These are phyloP conservation scores for Syncerus caffer DNA, from an alignment of 2,797 vertebrate species.

Conservation along the genomic window DNA sequence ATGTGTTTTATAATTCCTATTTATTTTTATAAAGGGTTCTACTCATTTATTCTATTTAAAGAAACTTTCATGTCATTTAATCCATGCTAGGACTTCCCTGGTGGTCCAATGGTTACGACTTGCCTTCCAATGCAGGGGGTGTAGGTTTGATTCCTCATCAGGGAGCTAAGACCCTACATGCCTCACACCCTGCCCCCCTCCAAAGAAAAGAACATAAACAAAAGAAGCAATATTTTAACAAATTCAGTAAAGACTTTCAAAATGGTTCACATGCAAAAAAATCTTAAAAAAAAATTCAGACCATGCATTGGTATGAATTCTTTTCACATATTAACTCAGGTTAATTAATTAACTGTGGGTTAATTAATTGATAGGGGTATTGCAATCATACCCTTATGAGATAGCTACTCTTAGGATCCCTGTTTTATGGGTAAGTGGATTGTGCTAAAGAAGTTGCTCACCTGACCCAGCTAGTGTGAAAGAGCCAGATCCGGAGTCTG, in stretches of 20 bases:
- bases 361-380: no score
- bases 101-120: accelerated
- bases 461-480: neutral
- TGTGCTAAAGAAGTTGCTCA: neutral
- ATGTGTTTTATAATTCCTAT: neutral
- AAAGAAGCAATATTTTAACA: neutral
- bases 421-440: neutral
- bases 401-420: neutral
- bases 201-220: neutral
- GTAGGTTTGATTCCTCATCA: neutral
- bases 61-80: neutral
- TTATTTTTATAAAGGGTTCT: neutral
- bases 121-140: neutral
- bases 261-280: neutral
- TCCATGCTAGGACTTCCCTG: neutral
- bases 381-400: neutral
- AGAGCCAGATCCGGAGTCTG: neutral
- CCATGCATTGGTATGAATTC: neutral
- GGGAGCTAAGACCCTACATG: neutral
- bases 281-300: neutral
- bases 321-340: neutral
- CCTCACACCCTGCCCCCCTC: accelerated
- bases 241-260: neutral
- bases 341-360: no score
- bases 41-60: neutral